Base-by-base conservation (phyloP, 2,113 vertebrate genomes). In the Halcyon senegalensis region DNA sequence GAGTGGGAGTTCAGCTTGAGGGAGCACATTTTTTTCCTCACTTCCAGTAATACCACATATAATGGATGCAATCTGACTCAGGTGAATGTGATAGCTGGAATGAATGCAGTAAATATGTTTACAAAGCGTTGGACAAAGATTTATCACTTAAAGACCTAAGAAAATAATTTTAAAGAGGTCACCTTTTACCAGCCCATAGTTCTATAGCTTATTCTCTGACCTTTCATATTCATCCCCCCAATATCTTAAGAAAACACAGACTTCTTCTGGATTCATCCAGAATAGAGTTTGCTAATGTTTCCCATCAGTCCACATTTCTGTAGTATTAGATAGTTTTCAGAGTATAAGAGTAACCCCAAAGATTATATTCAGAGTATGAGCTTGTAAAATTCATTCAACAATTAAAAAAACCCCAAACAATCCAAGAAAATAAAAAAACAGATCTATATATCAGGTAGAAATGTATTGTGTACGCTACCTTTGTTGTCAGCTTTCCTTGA, bases 1-100 rank as follows among this genome's bases (percentile, higher is more conserved):
- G 74, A 89, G 76, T 62, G n/a, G 73, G 86, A 93, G 80, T 91
- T 93, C 78, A 85, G 53, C 73, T 89, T 82, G 58, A 87, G 50
- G 30, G 41, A 91, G 50, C 66, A 53, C 30, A 35, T 84, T 86
- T 95, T 94, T 81, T 53, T 56, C 76, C 48, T 73, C 46, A 59
- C 46, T 88, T 92, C 59, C 60, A 88, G 72, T 46, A 66, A 74
- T 51, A 86, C 23, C 43, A 84, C 85, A 77, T 73, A 33, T 16
- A 94, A 66, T 64, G 39, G 30, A 55, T 37, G 25, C 64, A 77
- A 51, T 78, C 37, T 72, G 62, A 88, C 43, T 86, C 41, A 77
- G 4, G 15, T 77, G n/a, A 74, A 59, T 58, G 70, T 86, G 56
- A 63, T 28, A 90, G n/a, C 55, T 70, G 43, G 59, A 95, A 72